phyloP scores from a whole-genome alignment of 2,113 vertebrate genomes.

The Hippoglossus stenolepis region DNA sequence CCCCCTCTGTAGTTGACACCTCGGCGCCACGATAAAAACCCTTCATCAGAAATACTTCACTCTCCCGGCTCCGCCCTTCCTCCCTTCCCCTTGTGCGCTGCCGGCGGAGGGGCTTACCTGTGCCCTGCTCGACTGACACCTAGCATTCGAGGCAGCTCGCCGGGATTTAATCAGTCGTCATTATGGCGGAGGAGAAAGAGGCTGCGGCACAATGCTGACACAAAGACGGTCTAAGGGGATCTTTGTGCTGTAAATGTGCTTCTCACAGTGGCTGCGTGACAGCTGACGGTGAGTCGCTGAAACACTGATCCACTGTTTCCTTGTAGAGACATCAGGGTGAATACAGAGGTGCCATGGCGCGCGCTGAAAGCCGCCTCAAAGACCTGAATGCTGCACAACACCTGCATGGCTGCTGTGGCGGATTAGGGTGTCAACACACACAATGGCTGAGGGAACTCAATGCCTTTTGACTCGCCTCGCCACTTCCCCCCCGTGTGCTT shows the following conservation, averaged over 20 bases:
- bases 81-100: constrained; percentile 4
- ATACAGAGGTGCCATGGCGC: constrained; percentile 65
- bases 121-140: constrained; percentile 76
- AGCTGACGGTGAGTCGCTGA: constrained; percentile 72
- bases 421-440: constrained; percentile 80
- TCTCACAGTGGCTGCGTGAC: constrained; percentile 74
- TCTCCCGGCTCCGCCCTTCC: constrained; percentile 49
- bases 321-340: constrained; percentile 79
- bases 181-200: constrained; percentile 69
- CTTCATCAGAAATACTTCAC: constrained; percentile 61
- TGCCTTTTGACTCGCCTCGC: constrained; percentile 50
- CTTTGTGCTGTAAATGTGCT: constrained; percentile 75
- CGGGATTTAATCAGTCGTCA: constrained; percentile 80
- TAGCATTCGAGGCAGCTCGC: constrained; percentile 60
- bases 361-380: constrained; percentile 70
- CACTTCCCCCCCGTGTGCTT: neutral
- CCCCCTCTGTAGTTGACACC: constrained; percentile 65
- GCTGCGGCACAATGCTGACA: constrained; percentile 75
- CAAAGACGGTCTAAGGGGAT: constrained; percentile 79
- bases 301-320: constrained; percentile 78
- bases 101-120: constrained; percentile 71
- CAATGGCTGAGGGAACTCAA: constrained; percentile 72
- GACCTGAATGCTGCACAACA: constrained; percentile 77
- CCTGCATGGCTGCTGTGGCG: constrained; percentile 73
- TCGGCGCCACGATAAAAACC: constrained; percentile 62